Base-by-base conservation (phyloP, 2,797 vertebrate species). In the Centropyge bicolor region DNA sequence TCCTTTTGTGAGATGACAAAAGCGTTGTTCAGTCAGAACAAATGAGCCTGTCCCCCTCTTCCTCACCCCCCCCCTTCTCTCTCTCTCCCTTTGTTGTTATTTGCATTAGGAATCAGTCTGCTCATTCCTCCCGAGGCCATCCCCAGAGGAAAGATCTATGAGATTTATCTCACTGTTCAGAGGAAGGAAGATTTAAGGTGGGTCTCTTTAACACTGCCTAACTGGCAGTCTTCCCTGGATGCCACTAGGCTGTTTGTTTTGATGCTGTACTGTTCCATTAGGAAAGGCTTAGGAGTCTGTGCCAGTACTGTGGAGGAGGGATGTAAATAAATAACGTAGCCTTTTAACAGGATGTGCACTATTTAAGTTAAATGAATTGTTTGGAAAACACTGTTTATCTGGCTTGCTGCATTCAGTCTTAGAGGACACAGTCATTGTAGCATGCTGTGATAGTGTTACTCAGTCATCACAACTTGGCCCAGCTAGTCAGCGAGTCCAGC, bases 61-160 rank as follows among this genome's bases (percentile, higher is more conserved):
- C 51, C 76, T 82, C 14, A 68, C 70, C 64, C 55, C 16, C 38
- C 66, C 8, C 40, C 9, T 11, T 49, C 59, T 48, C 17, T 52
- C 68, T 74, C 71, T 84, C 73, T 71, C 43, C 68, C 84, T 91
- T 89, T 94, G 90, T 92, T 92, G 87, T 91, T 93, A 92, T 94
- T 95, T 95, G 91, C 94, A 94, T 93, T 92, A 99, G 98, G 97
- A 93, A 96, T 99, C 95, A 99, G 98, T 88, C 95, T 99, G 92
- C 98, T 99, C 88, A 98, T 99, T 90, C 98, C 98, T 85, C 98
- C 98, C 0, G 98, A 99, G 65, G 98, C 98, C 94, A 99, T 99
- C 93, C 98, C 98, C 31, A 95, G 98, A 83, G 98, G 98, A 69
- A 99, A 99, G 96, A 99, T 99, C 96, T 99, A 99, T 36, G 98